Evolutionary conservation across 2,113 vertebrate genomes (phyloP), one percentile per base, ranked within the genome.

Genomic region (Psophia crepitans): DNA sequence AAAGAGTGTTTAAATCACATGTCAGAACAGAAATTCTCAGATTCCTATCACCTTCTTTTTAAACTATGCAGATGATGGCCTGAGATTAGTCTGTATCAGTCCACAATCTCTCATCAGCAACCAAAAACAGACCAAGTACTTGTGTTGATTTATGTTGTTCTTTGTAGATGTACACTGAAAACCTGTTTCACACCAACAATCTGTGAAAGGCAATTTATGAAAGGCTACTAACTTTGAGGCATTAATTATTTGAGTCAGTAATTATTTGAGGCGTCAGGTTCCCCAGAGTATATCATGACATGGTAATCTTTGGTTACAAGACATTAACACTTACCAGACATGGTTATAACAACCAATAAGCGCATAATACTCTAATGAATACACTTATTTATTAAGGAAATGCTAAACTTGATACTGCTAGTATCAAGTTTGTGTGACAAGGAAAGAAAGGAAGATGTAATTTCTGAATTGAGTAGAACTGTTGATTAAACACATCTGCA

Each of bases 211-310:
- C 27, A 37, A 0, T 76, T 68, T 89, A 27, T 56, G 56, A 86
- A 74, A 84, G 32, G 7, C 33, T 87, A 13, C 11, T 44, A 41
- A 12, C 16, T 90, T 61, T 30, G n/a, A 54, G 51, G 6, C n/a
- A n/a, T 61, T 84, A 65, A 69, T 57, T 65, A 46, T 26, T 4
- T 51, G 12, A 51, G 15, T 58, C 27, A 37, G 23, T 43, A 54
- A 46, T 60, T 46, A 64, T 33, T 28, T 65, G 26, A 8, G 65
- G 35, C 27, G 61, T 21, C 21, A 33, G 8, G 3, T 57, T 69
- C 43, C 41, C 24, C 0, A 0, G 16, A 58, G 4, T 65, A 4
- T 22, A 33, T 69, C 44, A 61, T 8, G 44, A 41, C 13, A 17
- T 76, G 23, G 14, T 84, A 53, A 21, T 39, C 17, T 75, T 75